Evolutionary conservation across 2,113 vertebrate species (phyloP).

Genomic region (Ophthalmolycus amberensis): DNA sequence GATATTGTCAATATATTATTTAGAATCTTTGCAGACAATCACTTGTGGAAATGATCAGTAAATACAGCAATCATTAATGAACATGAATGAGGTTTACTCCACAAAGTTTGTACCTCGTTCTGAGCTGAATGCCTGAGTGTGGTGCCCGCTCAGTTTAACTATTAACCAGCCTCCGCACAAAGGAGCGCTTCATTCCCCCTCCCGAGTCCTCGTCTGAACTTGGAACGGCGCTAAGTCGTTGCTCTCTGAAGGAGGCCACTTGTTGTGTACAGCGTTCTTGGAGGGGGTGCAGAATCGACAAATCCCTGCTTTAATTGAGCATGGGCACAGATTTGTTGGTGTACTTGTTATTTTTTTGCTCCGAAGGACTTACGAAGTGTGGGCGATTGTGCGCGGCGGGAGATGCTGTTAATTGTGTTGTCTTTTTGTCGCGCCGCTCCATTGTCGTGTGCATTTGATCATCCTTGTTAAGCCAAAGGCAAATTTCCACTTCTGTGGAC

Average conservation of each 20-base stretch:
- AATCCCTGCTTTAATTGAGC: constrained; percentile 38
- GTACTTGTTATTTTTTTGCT: constrained; percentile 33
- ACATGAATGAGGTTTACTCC: not conserved
- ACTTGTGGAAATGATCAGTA: not conserved
- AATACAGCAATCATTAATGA: not conserved
- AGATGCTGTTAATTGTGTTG: constrained; percentile 30
- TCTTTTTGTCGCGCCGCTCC: constrained; percentile 10
- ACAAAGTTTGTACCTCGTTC: constrained; percentile 4
- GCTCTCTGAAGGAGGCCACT: constrained; percentile 38
- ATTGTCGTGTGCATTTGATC: constrained; percentile 44
- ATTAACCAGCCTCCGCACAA: constrained; percentile 19
- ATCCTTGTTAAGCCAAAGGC: constrained; percentile 43
- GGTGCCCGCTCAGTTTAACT: not conserved
- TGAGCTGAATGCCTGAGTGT: constrained; percentile 4
- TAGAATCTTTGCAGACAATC: not conserved
- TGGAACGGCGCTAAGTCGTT: constrained; percentile 5
- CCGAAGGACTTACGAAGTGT: constrained; percentile 8
- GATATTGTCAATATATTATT: not conserved
- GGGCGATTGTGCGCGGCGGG: not conserved
- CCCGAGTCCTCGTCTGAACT: constrained; percentile 31
- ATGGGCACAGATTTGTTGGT: not conserved
- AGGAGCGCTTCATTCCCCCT: constrained; percentile 27
- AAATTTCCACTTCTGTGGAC: constrained; percentile 57
- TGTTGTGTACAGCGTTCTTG: constrained; percentile 35
- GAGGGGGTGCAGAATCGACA: constrained; percentile 4